Evolutionary conservation across 2,797 vertebrate species (phyloP).

Genomic region (Acanthis flammea): DNA sequence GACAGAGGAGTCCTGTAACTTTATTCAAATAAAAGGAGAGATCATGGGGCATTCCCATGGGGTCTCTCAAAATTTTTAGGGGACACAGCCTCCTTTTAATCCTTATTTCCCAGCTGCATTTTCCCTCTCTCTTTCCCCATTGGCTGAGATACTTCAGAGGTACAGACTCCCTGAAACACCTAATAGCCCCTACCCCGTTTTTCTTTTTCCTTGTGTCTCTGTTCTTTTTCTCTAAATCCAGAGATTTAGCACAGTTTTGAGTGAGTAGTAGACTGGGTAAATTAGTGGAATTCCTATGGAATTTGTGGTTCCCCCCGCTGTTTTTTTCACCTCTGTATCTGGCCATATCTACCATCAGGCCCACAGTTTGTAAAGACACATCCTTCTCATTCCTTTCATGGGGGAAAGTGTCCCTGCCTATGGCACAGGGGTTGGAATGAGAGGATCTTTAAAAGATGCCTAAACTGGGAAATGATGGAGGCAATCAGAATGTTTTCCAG

Average conservation of each 20-base stretch:
- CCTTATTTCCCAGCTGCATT: rapidly evolving
- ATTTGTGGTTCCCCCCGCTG: not conserved
- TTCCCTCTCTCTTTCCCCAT: not conserved
- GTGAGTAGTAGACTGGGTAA: not conserved
- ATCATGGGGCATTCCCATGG: not conserved
- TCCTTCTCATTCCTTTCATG: not conserved
- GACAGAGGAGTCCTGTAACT: not conserved
- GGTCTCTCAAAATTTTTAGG: not conserved
- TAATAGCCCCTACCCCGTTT: rapidly evolving
- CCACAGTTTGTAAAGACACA: not conserved
- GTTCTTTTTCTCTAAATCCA: not conserved
- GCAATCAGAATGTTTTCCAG: not conserved
- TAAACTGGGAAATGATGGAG: not conserved
- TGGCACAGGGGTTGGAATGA: not conserved
- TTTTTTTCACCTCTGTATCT: not conserved
- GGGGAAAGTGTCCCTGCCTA: not conserved
- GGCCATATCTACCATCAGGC: too few relatives aligned
- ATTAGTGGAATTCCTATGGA: not conserved
- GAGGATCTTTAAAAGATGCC: not conserved
- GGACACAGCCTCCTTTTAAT: not conserved
- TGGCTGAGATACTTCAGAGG: not conserved
- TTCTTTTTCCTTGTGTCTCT: not conserved
- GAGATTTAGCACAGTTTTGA: not conserved
- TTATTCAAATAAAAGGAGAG: not conserved
- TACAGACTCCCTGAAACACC: not conserved